Percentiles rank a stretch among this genome's conserved stretches.
phyloP scores from a whole-genome alignment of 2,113 vertebrate genomes.

The Spea bombifrons region DNA sequence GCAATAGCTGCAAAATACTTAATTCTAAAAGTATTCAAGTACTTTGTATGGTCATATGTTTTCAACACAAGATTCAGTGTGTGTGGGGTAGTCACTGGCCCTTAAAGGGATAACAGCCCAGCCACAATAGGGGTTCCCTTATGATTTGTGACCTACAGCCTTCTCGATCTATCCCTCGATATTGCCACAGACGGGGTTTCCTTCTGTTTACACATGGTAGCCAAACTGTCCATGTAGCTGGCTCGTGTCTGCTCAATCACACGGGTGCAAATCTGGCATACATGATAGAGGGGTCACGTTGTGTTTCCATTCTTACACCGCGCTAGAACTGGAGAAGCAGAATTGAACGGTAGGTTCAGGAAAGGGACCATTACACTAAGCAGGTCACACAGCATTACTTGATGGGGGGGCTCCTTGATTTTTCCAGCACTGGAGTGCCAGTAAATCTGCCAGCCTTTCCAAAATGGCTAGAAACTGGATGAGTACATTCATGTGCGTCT shows the following conservation, averaged over 20 bases:
- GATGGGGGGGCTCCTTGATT: no score
- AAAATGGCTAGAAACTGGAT: conserved; percentile 7
- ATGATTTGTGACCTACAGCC: no score
- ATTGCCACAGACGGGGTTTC: no score
- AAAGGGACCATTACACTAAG: neutral
- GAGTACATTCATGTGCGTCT: conserved; percentile 5
- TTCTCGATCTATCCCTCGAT: no score
- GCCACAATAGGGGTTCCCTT: no score
- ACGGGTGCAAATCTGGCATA: no score
- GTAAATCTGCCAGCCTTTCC: conserved; percentile 1
- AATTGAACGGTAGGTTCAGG: neutral
- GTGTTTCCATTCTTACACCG: no score
- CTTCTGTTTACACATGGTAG: no score
- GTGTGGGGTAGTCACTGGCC: neutral
- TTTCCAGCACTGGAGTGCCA: neutral
- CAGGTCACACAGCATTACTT: neutral
- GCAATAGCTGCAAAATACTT: neutral
- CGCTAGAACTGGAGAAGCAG: no score
- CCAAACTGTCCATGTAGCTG: no score
- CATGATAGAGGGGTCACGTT: no score
- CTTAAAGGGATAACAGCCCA: neutral
- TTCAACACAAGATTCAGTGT: neutral
- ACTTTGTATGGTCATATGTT: neutral
- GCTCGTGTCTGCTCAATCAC: no score
- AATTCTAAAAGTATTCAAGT: neutral